Percentiles rank a stretch among this genome's conserved stretches.
Conservation (phyloP, 2,797 vertebrate genomes). For the Remorina albescens region DNA sequence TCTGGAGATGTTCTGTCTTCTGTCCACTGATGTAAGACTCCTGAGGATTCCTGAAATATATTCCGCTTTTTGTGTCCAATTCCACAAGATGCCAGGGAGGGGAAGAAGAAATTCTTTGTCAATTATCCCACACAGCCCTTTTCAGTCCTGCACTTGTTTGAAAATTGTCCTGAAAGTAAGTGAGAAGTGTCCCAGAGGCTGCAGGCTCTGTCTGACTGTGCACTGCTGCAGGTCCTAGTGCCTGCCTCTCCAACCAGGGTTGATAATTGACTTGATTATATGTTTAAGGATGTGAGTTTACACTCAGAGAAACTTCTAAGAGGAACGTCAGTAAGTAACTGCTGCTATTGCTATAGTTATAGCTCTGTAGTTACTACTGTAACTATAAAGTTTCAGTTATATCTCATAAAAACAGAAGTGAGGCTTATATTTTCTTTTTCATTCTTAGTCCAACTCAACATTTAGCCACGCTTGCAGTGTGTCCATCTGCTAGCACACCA, state of each 20-base stretch:
- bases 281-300: background rate
- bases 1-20: slow-evolving; percentile 57
- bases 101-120: slow-evolving; percentile 55
- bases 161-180: slow-evolving; percentile 83
- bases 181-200: slow-evolving; percentile 72
- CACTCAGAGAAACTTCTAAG: background rate
- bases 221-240: slow-evolving; percentile 84
- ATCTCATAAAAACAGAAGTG: background rate
- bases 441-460: background rate
- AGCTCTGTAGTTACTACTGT: background rate
- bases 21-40: slow-evolving; percentile 42
- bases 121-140: slow-evolving; percentile 71
- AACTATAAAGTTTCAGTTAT: background rate
- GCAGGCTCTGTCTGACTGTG: slow-evolving; percentile 38
- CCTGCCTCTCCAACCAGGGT: slow-evolving; percentile 37
- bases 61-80: slow-evolving; percentile 72
- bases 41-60: slow-evolving; percentile 64
- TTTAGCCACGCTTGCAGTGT: background rate
- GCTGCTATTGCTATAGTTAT: background rate
- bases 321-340: background rate
- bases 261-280: slow-evolving; percentile 9
- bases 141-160: slow-evolving; percentile 81
- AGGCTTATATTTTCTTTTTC: background rate
- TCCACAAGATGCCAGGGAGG: slow-evolving; percentile 60
- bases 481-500: background rate